Evolutionary conservation across 2,888 invertebrate genomes (phyloP), one percentile per base, ranked within the genome.

Genomic region (Philereme transversata): DNA sequence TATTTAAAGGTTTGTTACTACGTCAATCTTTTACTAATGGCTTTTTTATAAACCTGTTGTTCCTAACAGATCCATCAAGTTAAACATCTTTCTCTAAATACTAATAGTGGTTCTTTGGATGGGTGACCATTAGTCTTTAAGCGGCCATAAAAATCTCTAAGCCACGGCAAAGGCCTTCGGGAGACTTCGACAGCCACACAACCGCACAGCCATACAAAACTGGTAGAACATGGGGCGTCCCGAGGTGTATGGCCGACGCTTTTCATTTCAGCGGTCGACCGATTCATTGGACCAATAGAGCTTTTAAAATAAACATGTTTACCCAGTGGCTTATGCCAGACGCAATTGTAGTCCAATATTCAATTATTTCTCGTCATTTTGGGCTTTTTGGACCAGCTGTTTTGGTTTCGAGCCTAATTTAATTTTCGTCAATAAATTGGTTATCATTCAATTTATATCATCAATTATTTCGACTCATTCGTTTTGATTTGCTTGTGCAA

Each of bases 211-310:
- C 22, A 22, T 22, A 22, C 22, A 22, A 22, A 22, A 22, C 1
- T 22, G 3, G 3, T 22, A 22, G 22, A 22, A 22, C 3, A 22
- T 22, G 22, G 22, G 22, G 22, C 22, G 22, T 22, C 22, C 22
- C 22, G 22, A 22, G 22, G 22, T 22, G 22, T 22, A 22, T 22
- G 22, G 68, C 63, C 52, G 64, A 63, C 66, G 66, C 69, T 73
- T 76, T 83, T 81, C 86, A 80, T 86, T 85, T 82, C 79, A 72
- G 78, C 70, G 83, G 82, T 77, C 66, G 65, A 78, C 81, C 83
- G 81, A 70, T 85, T 83, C 82, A 84, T 82, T 84, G 82, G 82
- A 84, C 83, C 84, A 81, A 86, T 84, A 81, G 74, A 75, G 77
- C 81, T 76, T 83, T 81, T 80, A 83, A 79, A 78, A 83, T 84